Base-by-base conservation (phyloP, 2,113 vertebrate genomes). In the Coracopsis vasa region DNA sequence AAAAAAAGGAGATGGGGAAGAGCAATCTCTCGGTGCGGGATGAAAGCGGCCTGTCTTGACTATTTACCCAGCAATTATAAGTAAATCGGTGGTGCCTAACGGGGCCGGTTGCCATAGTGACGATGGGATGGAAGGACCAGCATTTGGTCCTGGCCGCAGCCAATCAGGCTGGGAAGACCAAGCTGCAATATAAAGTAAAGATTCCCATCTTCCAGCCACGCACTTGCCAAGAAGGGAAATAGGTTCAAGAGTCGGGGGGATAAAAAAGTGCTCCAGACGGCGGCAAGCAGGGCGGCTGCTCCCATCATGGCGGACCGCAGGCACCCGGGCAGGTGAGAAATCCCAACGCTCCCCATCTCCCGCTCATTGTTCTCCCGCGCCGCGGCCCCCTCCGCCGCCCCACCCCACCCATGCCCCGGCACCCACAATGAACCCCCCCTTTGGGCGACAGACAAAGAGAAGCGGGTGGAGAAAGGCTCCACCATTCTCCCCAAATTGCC, bases 41-140 rank as follows among this genome's bases (percentile, higher is more conserved):
- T 97, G 96, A 94, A 95, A 97, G 96, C 11, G 95, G 88, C 95
- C 92, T 94, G 94, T 94, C 96, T 95, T 95, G 97, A 97, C 97
- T 96, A 97, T 98, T 98, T 98, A 98, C 97, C 96, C 95, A 93
- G 97, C 98, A 98, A 98, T 98, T 98, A 98, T 98, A 98, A 98
- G 97, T 98, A 98, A 98, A 98, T 98, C 97, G 97, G 98, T 98
- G 96, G 98, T 98, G 98, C 98, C 98, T 98, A 98, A 98, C 98
- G 98, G 98, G 98, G 98, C 98, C 97, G 98, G 99, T 99, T 99
- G 98, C 99, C 99, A 99, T 99, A 99, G 99, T 98, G 98, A 99
- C 99, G 97, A 98, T 98, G 98, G 98, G 98, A 98, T 98, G 98
- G 97, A 98, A 99, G 98, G 98, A 98, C 98, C 98, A 98, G 99